These are phyloP conservation scores for Dolichoris vasculosae DNA, from an alignment of 1,140 invertebrate species.

Conservation along the genomic window DNA sequence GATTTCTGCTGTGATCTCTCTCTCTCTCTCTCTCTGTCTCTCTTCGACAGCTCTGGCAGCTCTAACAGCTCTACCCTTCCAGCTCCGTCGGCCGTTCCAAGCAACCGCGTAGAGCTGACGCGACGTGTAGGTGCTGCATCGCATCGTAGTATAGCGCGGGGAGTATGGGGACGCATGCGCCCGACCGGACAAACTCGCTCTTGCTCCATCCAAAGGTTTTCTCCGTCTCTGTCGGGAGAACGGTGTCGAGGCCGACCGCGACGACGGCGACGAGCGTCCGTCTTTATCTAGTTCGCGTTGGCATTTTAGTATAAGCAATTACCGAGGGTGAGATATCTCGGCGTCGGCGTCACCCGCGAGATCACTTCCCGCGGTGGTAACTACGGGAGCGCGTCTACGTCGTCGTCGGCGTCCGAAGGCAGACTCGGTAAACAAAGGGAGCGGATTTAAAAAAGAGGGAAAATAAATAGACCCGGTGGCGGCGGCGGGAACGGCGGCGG, in stretches of 20 bases:
- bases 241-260: conserved; percentile 24
- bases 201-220: neutral
- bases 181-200: neutral
- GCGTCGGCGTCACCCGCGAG: conserved; percentile 6
- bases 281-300: conserved; percentile 21
- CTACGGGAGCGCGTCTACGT: neutral
- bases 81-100: neutral
- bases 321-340: conserved; percentile 9
- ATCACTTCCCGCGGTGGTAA: neutral
- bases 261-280: neutral
- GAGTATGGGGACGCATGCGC: conserved; percentile 8
- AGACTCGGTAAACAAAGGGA: neutral
- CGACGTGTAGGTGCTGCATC: neutral
- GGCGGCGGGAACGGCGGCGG: too few relatives aligned
- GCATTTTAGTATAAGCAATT: neutral
- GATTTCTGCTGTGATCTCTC: too few relatives aligned
- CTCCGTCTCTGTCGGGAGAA: conserved; percentile 23
- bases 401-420: neutral
- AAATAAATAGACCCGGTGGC: neutral
- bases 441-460: neutral
- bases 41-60: neutral
- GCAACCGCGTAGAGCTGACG: too few relatives aligned
- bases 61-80: neutral
- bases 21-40: too few relatives aligned
- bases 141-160: neutral